Evolutionary conservation across 2,113 vertebrate genomes (phyloP), one percentile per base, ranked within the genome.

Genomic region (Aegypius monachus): DNA sequence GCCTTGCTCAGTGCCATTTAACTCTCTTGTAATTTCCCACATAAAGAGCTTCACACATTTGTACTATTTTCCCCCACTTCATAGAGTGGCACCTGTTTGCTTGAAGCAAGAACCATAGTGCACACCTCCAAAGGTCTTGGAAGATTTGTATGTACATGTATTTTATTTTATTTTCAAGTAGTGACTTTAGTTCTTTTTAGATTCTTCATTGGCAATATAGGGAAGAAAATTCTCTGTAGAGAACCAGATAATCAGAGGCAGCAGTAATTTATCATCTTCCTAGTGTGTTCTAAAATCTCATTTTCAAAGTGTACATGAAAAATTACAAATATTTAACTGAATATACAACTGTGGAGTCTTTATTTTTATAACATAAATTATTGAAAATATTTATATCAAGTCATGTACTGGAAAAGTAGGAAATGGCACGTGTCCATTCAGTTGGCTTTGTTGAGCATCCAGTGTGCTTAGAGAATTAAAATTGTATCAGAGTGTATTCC

Each of bases 1-100:
- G 93, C 96, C 95, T 97, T 95, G 95, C 95, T 96, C 78, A 91
- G 86, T 93, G 78, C 94, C 91, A 73, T 96, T 97, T 96, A 96
- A 95, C 95, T 96, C 89, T 95, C 94, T 94, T 90, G 93, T 96
- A 91, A 88, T 97, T 95, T 95, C 84, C 95, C 96, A 96, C 91
- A 25, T 95, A 90, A 94, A 94, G 67, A 97, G 94, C 95, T 96
- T 97, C 93, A 94, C 93, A 97, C 94, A 77, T 96, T 83, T 89
- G 81, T 96, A 94, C 88, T 92, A 63, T 95, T 82, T 95, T 65
- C 70, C 72, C 29, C 95, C 96, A 96, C 94, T 85, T 95, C 55
- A 66, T 93, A 63, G 84, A 95, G 89, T 87, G 93, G 55, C 94
- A 97, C 93, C 81, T 93, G 87, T 95, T 96, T 95, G 96, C 87